These are phyloP conservation scores for Cyclina sinensis DNA, from an alignment of 1,140 invertebrate genomes.

Conservation along the genomic window DNA sequence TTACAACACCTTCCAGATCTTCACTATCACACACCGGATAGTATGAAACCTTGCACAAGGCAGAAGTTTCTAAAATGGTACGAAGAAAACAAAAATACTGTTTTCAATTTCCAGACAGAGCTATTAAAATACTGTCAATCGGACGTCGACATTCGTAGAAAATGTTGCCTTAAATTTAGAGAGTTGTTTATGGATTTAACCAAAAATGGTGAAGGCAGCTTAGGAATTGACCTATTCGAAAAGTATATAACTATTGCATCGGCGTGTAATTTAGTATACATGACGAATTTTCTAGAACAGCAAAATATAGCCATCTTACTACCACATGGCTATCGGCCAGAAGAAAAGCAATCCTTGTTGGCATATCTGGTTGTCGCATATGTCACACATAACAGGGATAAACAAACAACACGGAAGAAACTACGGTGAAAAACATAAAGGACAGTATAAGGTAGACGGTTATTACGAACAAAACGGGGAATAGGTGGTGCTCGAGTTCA, in stretches of 20 bases:
- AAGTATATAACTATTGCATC: constrained; percentile 26
- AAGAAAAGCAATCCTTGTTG: constrained; percentile 10
- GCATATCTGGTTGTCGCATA: constrained; percentile 26
- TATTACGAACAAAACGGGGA: constrained; percentile 22
- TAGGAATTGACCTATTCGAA: constrained; percentile 33
- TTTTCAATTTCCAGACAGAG: constrained; percentile 36
- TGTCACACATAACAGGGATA: not conserved
- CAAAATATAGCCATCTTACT: constrained; percentile 24
- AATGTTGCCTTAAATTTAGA: constrained; percentile 20
- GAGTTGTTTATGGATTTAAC: constrained; percentile 7
- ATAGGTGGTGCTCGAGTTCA: constrained; percentile 62
- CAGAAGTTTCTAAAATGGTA: constrained; percentile 58
- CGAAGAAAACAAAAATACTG: not conserved
- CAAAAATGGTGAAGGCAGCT: not conserved
- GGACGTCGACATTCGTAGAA: constrained; percentile 57
- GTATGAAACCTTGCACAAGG: not conserved
- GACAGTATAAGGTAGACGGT: constrained; percentile 52
- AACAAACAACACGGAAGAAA: constrained; percentile 56
- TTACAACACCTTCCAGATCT: not conserved
- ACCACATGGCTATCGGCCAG: constrained; percentile 16
- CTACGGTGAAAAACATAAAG: constrained; percentile 34
- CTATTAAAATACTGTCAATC: constrained; percentile 17
- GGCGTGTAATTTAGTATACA: constrained; percentile 33
- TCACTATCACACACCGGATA: constrained; percentile 9
- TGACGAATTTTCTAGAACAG: not conserved